Conservation (phyloP, 2,797 vertebrate species). For the Gymnothorax reevesii region DNA sequence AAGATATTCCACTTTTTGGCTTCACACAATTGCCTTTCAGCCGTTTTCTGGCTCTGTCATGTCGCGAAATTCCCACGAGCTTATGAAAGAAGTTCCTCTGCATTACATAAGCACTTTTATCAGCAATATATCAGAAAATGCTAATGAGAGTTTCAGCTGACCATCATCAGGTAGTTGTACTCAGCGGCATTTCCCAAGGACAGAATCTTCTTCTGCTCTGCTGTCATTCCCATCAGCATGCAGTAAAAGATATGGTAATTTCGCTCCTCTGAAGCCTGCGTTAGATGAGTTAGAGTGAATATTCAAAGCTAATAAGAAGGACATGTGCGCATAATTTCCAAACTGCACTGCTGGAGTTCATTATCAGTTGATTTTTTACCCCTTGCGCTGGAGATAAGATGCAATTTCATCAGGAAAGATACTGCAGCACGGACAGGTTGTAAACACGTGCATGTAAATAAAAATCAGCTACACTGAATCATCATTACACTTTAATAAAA, state of each 20-base stretch:
- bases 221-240: constrained; percentile 83
- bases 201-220: constrained; percentile 80
- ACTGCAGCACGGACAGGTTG: background rate
- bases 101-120: background rate
- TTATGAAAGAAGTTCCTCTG: background rate
- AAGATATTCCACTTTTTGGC: background rate
- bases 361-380: constrained; percentile 3
- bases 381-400: constrained; percentile 17
- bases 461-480: background rate
- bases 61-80: background rate
- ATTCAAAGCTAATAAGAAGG: background rate
- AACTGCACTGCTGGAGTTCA: background rate
- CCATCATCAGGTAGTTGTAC: constrained; percentile 86
- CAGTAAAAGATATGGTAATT: constrained; percentile 97
- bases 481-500: background rate
- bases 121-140: background rate
- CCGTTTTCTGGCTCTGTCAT: background rate
- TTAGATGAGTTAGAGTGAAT: background rate
- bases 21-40: background rate
- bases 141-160: constrained; percentile 52
- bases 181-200: constrained; percentile 76
- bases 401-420: background rate
- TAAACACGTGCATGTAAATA: background rate
- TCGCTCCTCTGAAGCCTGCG: constrained; percentile 82
- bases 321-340: background rate